Evolutionary conservation across 2,797 vertebrate genomes (phyloP), one percentile per base, ranked within the genome.

Genomic region (Pantherophis vulpinus): DNA sequence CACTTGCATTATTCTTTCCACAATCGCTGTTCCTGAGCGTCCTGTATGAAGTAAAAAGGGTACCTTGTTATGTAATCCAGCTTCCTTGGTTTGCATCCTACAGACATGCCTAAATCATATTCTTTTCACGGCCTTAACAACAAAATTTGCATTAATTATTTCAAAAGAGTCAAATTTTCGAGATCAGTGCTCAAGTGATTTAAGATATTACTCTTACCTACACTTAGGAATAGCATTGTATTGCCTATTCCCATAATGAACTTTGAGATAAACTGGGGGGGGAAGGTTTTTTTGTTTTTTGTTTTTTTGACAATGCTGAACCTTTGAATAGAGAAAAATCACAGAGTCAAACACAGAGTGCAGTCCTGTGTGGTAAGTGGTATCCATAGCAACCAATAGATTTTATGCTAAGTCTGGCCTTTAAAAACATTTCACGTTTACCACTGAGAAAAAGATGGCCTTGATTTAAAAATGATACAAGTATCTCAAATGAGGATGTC

Each of bases 351-450:
- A 98, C 97, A 97, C 96, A 96, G 97, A 97, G 97, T 95, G 95
- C 97, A 97, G 97, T 98, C 97, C 98, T 98, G 97, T 98, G 98
- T 97, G 98, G 98, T 98, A 98, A 98, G 97, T 98, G 97, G 98
- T 98, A 97, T 97, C 98, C 98, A 98, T 98, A 96, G 98, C 97
- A 98, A 98, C 98, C 97, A 97, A 98, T 98, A 98, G 98, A 98
- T 98, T 98, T 98, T 98, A 98, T 98, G 98, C 98, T 98, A 98
- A 98, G 97, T 98, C 97, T 98, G 97, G 98, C 98, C 98, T 98
- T 98, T 98, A 98, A 98, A 98, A 98, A 98, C 98, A 98, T 98
- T 98, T 98, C 98, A 98, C 98, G 98, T 98, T 98, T 98, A 98
- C 97, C 97, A 98, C 97, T 91, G 96, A 98, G 97, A 98, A 98